These are phyloP conservation scores for Osedax fenrisi DNA, from an alignment of 2,888 invertebrate genomes.

Conservation along the genomic window DNA sequence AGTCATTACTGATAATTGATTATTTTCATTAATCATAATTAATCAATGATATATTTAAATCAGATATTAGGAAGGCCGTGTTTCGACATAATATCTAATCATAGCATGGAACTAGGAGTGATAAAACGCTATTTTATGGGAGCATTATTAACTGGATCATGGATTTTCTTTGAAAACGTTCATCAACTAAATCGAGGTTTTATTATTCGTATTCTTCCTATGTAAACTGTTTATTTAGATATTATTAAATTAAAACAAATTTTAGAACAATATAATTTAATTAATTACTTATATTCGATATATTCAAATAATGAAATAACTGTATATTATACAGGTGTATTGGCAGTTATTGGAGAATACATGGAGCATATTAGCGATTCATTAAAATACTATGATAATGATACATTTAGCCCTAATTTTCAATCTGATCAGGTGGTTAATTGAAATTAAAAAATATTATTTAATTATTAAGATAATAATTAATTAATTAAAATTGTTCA, in stretches of 20 bases:
- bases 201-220: neutral
- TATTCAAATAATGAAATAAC: too few species aligned
- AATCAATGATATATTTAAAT: neutral
- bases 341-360: too few species aligned
- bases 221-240: neutral
- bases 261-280: neutral
- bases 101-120: neutral
- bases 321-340: too few species aligned
- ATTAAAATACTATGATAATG: too few species aligned
- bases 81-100: neutral
- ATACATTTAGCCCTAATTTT: too few species aligned
- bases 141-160: neutral
- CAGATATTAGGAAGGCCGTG: neutral
- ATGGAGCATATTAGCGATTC: too few species aligned
- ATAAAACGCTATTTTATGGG: neutral
- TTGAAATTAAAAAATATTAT: too few species aligned
- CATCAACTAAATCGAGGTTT: neutral
- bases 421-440: too few species aligned
- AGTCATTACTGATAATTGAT: neutral
- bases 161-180: neutral
- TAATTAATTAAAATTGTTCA: too few species aligned
- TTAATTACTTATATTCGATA: neutral
- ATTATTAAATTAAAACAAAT: neutral
- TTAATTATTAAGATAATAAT: too few species aligned
- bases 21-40: neutral